Base-by-base conservation (phyloP, 1,140 invertebrate species). In the Pseudomyrmex flavicornis region DNA sequence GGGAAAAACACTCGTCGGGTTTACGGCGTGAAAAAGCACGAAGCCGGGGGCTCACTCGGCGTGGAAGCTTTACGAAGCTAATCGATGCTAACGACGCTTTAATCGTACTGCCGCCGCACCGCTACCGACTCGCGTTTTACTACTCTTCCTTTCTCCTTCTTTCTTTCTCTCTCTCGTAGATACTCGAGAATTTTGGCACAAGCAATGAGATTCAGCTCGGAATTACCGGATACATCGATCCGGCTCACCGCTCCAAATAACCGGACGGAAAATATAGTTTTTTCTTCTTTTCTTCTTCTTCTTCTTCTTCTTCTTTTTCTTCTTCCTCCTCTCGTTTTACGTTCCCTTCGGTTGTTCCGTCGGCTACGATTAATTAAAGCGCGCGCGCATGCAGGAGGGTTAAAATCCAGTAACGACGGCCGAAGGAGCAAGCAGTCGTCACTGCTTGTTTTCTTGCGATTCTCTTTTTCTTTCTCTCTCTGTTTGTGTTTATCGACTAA, bases 21-120 rank as follows among this genome's bases (percentile, higher is more conserved):
- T 82, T 61, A 50, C 17, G 56, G 15, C 68, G 50, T 26, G 54
- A 85, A 87, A 87, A 79, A 86, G 59, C 58, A 68, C 26, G 66
- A 50, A 35, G 35, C 35, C 56, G 12, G 58, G 58, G 54, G 70
- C 48, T 59, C 35, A 54, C 35, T 44, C 58, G 22, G 74, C 63
- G 58, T 66, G 68, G 26, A 62, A 85, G 74, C 84, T 79, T 88
- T 44, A 26, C 73, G 72, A 50, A 83, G 63, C 63, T 84, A 86
- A 91, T 90, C 88, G 88, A 90, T 91, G 88, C 89, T 91, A 91
- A 91, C 80, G 88, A 90, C 56, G 85, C 66, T 91, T 88, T 83
- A 85, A 91, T 89, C 72, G 86, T 82, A 65, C 50, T 70, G 20
- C 63, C 77, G 76, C 65, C 76, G 66, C 35, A 35, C 44, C 72